Evolutionary conservation across 2,888 invertebrate genomes (phyloP).

Genomic region (Noctuana brunneofusca): DNA sequence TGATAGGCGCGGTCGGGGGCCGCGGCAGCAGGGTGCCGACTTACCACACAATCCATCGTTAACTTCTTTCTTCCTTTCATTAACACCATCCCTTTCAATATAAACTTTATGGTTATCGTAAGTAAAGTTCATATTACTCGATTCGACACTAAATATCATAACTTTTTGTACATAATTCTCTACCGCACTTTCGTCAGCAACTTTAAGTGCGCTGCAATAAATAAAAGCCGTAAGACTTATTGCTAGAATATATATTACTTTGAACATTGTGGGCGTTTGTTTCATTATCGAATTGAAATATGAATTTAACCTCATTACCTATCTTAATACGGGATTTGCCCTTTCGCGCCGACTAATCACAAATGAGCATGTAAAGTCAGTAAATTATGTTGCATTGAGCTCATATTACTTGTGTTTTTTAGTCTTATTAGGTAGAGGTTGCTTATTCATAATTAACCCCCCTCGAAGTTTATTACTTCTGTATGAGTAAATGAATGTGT

Average conservation of each 20-base stretch:
- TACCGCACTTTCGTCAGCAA: constrained; percentile 79
- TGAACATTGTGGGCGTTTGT: constrained; percentile 49
- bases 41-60: constrained; percentile 84
- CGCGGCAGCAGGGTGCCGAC: constrained; percentile 82
- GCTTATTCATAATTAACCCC: constrained; percentile 82
- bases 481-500: constrained; percentile 67
- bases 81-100: constrained; percentile 67
- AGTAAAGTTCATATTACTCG: constrained; percentile 68
- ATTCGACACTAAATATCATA: constrained; percentile 64
- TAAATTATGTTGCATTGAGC: constrained; percentile 81
- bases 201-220: constrained; percentile 51
- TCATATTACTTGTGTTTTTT: constrained; percentile 74
- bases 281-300: constrained; percentile 53
- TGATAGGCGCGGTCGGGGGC: constrained; percentile 81
- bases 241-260: constrained; percentile 61
- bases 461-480: constrained; percentile 80
- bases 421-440: constrained; percentile 63
- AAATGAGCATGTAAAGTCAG: constrained; percentile 82
- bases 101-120: constrained; percentile 64
- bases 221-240: constrained; percentile 61
- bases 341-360: constrained; percentile 83
- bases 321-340: constrained; percentile 83
- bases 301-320: constrained; percentile 82
- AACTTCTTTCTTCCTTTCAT: constrained; percentile 82
- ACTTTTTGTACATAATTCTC: constrained; percentile 78